These are phyloP conservation scores for Bufotes viridis DNA, from an alignment of 2,797 vertebrate genomes.

Conservation along the genomic window DNA sequence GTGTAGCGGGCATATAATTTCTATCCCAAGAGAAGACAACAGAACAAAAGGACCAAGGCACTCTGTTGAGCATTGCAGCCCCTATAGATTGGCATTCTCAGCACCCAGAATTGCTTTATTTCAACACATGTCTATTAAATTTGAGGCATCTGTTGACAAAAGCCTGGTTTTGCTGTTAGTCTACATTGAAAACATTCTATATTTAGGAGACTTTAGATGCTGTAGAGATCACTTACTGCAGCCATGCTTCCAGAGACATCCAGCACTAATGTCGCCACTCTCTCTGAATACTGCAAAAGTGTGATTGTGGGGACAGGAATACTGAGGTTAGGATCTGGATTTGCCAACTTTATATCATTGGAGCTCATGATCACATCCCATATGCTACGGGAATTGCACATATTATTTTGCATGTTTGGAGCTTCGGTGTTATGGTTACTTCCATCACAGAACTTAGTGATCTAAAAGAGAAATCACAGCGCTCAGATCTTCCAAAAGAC, in stretches of 20 bases:
- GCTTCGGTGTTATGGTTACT: constrained; percentile 71
- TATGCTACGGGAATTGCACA: constrained; percentile 70
- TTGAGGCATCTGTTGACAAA: neutral
- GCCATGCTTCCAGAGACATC: constrained; percentile 75
- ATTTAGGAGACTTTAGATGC: neutral
- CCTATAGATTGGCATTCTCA: too few species aligned
- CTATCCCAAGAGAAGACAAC: too few species aligned
- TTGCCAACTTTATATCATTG: constrained; percentile 65
- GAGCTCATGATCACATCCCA: constrained; percentile 72
- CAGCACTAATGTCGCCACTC: constrained; percentile 73
- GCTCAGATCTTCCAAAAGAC: too few species aligned
- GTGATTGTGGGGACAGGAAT: constrained; percentile 69
- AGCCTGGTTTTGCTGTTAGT: neutral
- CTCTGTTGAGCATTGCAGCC: too few species aligned
- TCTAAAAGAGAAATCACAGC: constrained; percentile 60
- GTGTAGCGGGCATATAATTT: too few species aligned
- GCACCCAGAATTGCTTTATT: too few species aligned
- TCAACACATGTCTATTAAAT: neutral
- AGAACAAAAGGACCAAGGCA: too few species aligned
- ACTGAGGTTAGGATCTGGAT: constrained; percentile 44
- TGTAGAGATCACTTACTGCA: neutral
- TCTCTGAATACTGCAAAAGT: constrained; percentile 65
- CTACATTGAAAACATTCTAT: neutral
- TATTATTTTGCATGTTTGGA: constrained; percentile 72
- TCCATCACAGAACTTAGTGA: constrained; percentile 72